phyloP scores from a whole-genome alignment of 2,113 vertebrate genomes.

The Blennius ocellaris region DNA sequence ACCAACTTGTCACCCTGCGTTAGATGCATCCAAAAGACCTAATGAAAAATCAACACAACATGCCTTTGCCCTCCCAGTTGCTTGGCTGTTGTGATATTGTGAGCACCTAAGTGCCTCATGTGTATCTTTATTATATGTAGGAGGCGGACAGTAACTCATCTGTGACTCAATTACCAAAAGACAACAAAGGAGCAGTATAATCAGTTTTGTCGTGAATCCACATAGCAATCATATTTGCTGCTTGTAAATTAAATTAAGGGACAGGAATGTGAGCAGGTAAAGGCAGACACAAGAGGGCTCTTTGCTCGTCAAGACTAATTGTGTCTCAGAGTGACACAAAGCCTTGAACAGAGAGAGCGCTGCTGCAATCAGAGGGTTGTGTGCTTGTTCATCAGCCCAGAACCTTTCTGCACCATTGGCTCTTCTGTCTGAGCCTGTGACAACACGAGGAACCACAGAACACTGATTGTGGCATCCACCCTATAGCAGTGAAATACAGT shows the following conservation, averaged over 20 bases:
- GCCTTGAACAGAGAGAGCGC: conserved; percentile 56
- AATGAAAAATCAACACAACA: conserved; percentile 20
- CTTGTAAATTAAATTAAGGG: conserved; percentile 75
- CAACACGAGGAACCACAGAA: conserved; percentile 44
- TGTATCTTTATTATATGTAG: conserved; percentile 60
- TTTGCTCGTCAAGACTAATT: conserved; percentile 76
- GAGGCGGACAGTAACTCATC: conserved; percentile 60
- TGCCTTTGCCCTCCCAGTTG: conserved; percentile 11
- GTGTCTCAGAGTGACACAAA: conserved; percentile 71
- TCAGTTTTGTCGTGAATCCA: conserved; percentile 66
- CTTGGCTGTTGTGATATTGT: conserved; percentile 20
- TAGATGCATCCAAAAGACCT: conserved; percentile 9
- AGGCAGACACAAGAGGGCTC: conserved; percentile 63
- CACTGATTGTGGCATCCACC: conserved; percentile 51
- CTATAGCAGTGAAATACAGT: conserved; percentile 25
- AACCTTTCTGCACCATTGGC: conserved; percentile 69
- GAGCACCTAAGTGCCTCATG: conserved; percentile 35
- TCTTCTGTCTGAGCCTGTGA: conserved; percentile 50
- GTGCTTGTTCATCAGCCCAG: conserved; percentile 69
- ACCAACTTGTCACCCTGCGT: conserved; percentile 3
- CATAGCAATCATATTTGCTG: conserved; percentile 75
- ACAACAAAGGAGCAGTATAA: conserved; percentile 69
- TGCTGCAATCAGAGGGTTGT: conserved; percentile 66
- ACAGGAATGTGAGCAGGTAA: conserved; percentile 69
- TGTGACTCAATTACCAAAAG: conserved; percentile 73